A percentile compares a stretch with the other conserved stretches of the same genome.
Conservation (phyloP, 2,797 vertebrate genomes). For the Parauchenoglanis punctatus region DNA sequence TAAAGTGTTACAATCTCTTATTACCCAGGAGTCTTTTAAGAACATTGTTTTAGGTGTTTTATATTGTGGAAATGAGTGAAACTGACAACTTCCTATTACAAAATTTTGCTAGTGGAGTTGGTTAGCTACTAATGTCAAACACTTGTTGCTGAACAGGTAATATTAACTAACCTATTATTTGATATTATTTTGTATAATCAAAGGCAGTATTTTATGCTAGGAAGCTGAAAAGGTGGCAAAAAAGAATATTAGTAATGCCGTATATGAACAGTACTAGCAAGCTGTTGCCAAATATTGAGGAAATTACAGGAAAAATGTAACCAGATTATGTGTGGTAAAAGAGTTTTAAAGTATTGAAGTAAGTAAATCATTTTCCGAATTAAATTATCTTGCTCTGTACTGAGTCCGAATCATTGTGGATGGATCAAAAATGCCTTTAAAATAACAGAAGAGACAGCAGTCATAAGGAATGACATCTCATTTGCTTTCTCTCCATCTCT, state of each 20-base stretch:
- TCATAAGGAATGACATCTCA: constrained; percentile 7
- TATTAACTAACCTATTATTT: neutral
- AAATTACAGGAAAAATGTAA: neutral
- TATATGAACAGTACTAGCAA: neutral
- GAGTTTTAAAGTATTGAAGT: too few relatives aligned
- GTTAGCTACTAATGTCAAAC: neutral
- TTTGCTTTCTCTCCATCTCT: constrained; percentile 14
- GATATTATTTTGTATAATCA: neutral
- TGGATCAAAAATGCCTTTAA: neutral
- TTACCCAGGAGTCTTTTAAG: neutral
- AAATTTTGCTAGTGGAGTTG: neutral
- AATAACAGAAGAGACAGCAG: constrained; percentile 10
- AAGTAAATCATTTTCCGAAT: neutral
- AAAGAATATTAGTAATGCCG: neutral
- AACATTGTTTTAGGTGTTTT: neutral
- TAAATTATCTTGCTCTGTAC: neutral
- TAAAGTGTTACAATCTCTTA: neutral
- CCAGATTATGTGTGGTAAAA: neutral
- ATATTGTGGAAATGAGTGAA: neutral
- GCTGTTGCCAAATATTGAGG: neutral
- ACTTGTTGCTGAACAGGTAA: neutral
- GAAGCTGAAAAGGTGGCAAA: neutral
- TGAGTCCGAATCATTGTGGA: neutral
- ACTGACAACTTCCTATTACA: too few relatives aligned
- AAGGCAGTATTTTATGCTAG: neutral